A percentile compares a stretch with the other conserved stretches of the same genome.
Conservation (phyloP, 1,140 invertebrate genomes). For the Trichomalopsis sarcophagae region DNA sequence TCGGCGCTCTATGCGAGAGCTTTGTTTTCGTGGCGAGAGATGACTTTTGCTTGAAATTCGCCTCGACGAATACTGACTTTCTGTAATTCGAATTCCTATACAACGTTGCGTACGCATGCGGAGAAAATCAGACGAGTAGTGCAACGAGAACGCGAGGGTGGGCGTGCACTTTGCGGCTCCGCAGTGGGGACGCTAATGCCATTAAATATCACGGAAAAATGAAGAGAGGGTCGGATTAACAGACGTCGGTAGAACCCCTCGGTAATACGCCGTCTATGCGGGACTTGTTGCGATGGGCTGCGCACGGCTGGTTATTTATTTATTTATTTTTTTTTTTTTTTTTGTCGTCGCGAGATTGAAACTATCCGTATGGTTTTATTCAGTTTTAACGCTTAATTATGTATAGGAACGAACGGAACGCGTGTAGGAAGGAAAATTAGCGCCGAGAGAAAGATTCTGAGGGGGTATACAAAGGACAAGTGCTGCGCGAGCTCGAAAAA, state of each 20-base stretch:
- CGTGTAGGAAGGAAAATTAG: background rate
- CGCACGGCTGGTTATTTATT: too few relatives aligned
- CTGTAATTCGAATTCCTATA: too few relatives aligned
- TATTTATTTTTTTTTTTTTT: too few relatives aligned
- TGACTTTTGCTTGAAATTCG: too few relatives aligned
- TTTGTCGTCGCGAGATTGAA: too few relatives aligned
- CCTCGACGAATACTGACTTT: too few relatives aligned
- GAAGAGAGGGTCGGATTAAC: background rate
- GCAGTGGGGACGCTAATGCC: constrained; percentile 26
- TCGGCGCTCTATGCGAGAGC: too few relatives aligned
- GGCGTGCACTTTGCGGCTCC: background rate
- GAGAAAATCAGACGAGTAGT: background rate
- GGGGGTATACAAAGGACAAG: background rate
- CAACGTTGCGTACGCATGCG: background rate
- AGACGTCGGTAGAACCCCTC: background rate
- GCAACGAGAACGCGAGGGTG: background rate
- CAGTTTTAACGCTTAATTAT: background rate
- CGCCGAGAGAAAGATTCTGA: background rate
- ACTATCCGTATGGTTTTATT: too few relatives aligned
- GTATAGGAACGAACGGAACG: background rate
- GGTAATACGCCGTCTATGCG: background rate
- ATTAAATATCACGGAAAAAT: constrained; percentile 23
- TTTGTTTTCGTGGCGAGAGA: background rate
- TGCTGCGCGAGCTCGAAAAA: background rate
- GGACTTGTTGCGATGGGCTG: background rate